Base-by-base conservation (phyloP, 2,797 vertebrate genomes). In the Falco peregrinus region DNA sequence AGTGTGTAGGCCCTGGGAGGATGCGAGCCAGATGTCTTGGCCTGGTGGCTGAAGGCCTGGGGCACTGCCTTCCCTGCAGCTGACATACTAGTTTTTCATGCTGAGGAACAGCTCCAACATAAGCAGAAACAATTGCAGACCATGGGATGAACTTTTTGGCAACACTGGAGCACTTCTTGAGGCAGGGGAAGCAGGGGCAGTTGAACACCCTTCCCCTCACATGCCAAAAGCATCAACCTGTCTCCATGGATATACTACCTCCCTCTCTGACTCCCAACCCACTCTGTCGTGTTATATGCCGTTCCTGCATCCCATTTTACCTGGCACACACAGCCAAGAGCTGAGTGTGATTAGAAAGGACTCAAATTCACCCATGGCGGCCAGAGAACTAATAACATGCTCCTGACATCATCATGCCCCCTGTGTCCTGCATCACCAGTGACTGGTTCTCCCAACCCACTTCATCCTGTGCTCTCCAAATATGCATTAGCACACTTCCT, bases 291-390 rank as follows among this genome's bases (percentile, higher is more conserved):
- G 31, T 20, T n/a, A 33, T 1, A 2, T 41, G 31, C 76, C 3
- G 0, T 35, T 64, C 25, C 50, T 11, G 24, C 48, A 11, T 14
- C 15, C 25, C 33, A 17, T 67, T 54, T 56, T 16, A 31, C 20
- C 33, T 7, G 5, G n/a, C 26, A 37, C 0, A 2, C 16, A 16
- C 39, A 37, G 33, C 6, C 2, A 6, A 47, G 63, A 37, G n/a
- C 51, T 47, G 24, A n/a, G 41, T 6, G 41, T 45, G 28, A 74
- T 16, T 10, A 45, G 70, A 37, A 24, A 47, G n/a, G 51, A 56
- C 63, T 28, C 41, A 13, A 25, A 47, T 33, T 56, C 77, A n/a
- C 63, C 25, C n/a, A 10, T 0, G 28, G 51, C 19, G 16, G 41
- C 51, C 28, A 41, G 14, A 57, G 31, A 41, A 16, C 29, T 33